These are phyloP conservation scores for Penaeus chinensis DNA, from an alignment of 1,140 invertebrate species.

Conservation along the genomic window DNA sequence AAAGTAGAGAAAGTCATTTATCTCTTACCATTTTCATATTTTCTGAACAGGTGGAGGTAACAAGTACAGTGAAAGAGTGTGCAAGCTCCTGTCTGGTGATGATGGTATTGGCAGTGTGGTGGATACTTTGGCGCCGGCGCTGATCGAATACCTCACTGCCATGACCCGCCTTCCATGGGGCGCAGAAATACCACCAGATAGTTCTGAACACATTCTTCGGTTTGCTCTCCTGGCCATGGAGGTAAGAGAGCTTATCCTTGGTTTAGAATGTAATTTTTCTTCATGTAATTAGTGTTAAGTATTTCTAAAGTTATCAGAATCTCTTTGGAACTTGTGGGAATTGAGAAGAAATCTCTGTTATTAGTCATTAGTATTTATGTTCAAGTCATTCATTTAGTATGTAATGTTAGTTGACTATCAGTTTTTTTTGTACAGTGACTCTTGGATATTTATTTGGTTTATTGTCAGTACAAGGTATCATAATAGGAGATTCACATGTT, in stretches of 20 bases:
- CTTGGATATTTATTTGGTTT: no score
- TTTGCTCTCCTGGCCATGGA: slow-evolving; percentile 76
- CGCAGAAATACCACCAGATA: slow-evolving; percentile 69
- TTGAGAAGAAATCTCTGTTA: no score
- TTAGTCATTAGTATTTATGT: no score
- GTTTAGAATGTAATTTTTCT: not conserved
- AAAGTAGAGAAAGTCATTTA: no score
- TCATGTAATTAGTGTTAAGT: not conserved
- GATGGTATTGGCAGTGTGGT: slow-evolving; percentile 71
- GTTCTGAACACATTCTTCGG: slow-evolving; percentile 72
- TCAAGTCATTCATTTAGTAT: no score
- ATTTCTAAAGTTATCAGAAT: not conserved
- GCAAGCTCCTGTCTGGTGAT: slow-evolving; percentile 72
- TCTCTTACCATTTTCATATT: no score
- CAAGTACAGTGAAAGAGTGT: slow-evolving; percentile 72
- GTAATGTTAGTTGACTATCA: no score
- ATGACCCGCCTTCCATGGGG: slow-evolving; percentile 54
- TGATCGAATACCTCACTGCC: slow-evolving; percentile 69
- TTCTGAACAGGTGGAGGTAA: slow-evolving; percentile 66
- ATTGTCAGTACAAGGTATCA: no score
- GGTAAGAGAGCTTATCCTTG: slow-evolving; percentile 37
- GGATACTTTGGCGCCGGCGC: slow-evolving; percentile 69
- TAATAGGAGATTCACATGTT: no score
- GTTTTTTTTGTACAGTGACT: no score
- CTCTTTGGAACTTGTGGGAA: no score